Base-by-base conservation (phyloP, 2,113 vertebrate species). In the Pungitius pungitius region DNA sequence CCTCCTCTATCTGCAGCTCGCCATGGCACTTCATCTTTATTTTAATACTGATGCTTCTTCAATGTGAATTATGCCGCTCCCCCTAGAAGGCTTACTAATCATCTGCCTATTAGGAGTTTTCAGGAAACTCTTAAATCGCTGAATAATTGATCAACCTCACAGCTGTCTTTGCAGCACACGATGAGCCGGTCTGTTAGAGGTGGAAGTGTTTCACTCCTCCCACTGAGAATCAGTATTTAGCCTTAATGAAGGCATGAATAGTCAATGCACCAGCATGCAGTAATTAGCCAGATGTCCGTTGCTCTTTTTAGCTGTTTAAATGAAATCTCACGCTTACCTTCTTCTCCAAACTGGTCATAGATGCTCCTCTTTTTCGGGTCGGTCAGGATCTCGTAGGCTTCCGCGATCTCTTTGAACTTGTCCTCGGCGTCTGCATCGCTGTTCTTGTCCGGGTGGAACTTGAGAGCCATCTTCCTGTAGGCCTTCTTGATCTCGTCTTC, bases 401-500 rank as follows among this genome's bases (percentile, higher is more conserved):
- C 97, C 0, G 96, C 97, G 0, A 99, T 97, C 88, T 99, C 96
- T 81, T 99, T 99, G 93, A 99, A 99, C 88, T 94, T 97, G 86
- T 99, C 98, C 87, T 97, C 97, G 0, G 98, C 97, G 0, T 92
- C 96, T 3, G 96, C 95, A 0, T 99, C 97, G 74, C 97, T 95
- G 91, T 99, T 99, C 89, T 99, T 99, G 90, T 99, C 98, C 0
- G 98, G 98, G 82, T 99, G 98, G 73, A 96, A 99, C 83, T 97
- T 98, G 54, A 99, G 92, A 35, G 98, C 98, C 96, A 99, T 95
- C 90, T 97, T 97, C 85, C 97, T 94, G 82, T 99, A 99, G 47
- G 97, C 98, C 88, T 95, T 97, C 91, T 98, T 98, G 92, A 99
- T 96, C 89, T 99, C 97, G 57, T 99, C 98, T 24, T 99, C 97